phyloP scores from a whole-genome alignment of 2,888 invertebrate genomes.

The Melieria picta region DNA sequence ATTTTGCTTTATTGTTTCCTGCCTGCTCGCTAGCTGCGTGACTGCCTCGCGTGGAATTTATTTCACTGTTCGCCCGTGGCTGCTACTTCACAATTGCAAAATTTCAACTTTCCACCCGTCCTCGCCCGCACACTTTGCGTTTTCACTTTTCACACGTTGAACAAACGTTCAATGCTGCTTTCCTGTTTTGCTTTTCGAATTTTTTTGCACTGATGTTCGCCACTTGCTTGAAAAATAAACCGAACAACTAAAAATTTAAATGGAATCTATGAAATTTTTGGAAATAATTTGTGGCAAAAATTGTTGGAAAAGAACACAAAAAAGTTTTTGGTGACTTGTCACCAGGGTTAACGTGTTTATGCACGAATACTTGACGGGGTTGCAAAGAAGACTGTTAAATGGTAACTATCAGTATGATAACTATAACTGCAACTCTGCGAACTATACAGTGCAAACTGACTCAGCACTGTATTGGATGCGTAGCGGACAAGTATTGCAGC shows the following conservation, averaged over 20 bases:
- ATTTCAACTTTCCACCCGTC: slow-evolving; percentile 39
- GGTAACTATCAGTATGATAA: no score
- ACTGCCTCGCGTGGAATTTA: slow-evolving; percentile 6
- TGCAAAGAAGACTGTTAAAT: no score
- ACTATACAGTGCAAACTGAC: no score
- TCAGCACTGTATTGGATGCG: no score
- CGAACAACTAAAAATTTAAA: slow-evolving; percentile 37
- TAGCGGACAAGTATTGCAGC: no score
- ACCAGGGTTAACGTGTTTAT: slow-evolving; percentile 19
- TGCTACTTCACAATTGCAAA: slow-evolving; percentile 50
- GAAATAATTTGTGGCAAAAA: slow-evolving; percentile 47
- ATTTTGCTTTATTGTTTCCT: slow-evolving; percentile 63
- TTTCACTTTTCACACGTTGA: slow-evolving; percentile 26
- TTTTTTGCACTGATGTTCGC: slow-evolving; percentile 18
- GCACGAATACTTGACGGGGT: not conserved
- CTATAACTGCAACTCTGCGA: no score
- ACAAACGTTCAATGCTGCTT: slow-evolving; percentile 14
- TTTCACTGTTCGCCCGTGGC: slow-evolving; percentile 20
- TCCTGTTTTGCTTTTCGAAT: slow-evolving; percentile 10
- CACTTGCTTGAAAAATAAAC: slow-evolving; percentile 35
- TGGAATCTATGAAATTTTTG: slow-evolving; percentile 38
- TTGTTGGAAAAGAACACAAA: slow-evolving; percentile 46
- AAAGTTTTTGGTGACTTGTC: slow-evolving; percentile 49
- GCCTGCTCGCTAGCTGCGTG: not conserved
- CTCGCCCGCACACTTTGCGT: slow-evolving; percentile 25